These are phyloP conservation scores for Myotis myotis DNA, from an alignment of 2,797 vertebrate species.

Conservation along the genomic window DNA sequence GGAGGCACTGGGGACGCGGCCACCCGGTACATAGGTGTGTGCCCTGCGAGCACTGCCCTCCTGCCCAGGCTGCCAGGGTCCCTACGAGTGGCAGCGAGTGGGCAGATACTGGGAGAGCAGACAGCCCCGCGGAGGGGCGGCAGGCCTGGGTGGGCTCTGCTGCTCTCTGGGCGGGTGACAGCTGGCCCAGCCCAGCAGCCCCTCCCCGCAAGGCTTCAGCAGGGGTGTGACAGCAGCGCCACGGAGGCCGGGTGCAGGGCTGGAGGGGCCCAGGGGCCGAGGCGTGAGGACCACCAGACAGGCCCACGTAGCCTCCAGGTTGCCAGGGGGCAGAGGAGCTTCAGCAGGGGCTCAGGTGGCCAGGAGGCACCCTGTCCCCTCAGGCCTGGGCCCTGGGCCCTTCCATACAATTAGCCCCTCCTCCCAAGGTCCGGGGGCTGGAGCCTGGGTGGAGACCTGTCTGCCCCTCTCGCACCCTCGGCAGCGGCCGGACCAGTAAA, in stretches of 20 bases:
- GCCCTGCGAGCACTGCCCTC: not conserved
- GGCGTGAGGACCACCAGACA: not conserved
- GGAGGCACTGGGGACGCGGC: conserved; percentile 90
- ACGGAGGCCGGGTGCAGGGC: not conserved
- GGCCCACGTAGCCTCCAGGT: not conserved
- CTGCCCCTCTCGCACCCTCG: rapidly evolving
- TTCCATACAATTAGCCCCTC: no score
- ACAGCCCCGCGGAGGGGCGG: rapidly evolving
- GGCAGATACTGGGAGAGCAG: not conserved
- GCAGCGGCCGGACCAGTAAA: rapidly evolving
- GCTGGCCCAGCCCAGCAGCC: not conserved
- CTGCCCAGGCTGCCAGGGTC: not conserved
- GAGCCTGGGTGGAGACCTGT: rapidly evolving
- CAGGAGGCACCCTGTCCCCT: not conserved
- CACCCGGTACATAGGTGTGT: conserved; percentile 89
- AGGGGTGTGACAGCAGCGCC: not conserved
- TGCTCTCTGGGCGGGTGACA: not conserved
- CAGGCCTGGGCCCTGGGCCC: no score
- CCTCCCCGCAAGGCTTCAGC: not conserved
- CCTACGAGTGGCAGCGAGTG: not conserved
- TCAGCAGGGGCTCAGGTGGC: not conserved
- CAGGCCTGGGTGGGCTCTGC: not conserved
- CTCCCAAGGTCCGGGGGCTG: not conserved
- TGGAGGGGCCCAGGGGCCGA: not conserved
- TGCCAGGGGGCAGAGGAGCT: not conserved